Evolutionary conservation across 2,797 vertebrate species (phyloP), one percentile per base, ranked within the genome.

Genomic region (Holocentrus rufus): DNA sequence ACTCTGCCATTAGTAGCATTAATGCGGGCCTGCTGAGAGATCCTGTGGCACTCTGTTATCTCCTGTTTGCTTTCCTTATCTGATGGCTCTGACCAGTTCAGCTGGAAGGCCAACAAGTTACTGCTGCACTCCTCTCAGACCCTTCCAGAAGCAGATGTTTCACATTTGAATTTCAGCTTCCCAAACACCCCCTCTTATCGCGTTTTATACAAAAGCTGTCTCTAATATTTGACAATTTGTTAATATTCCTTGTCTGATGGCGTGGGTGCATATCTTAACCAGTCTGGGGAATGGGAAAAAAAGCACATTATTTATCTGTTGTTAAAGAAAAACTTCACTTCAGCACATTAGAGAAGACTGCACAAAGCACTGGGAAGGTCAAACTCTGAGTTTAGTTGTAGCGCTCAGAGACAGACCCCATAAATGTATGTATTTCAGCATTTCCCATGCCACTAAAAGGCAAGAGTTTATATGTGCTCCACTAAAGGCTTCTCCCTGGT

Each of bases 1-100:
- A 74, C 78, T 17, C 71, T 84, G 67, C 85, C 76, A 90, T 93
- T 92, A 92, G 89, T 66, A 66, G 66, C 80, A 86, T 90, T 92
- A 92, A 92, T 83, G 79, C 74, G 72, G 76, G 86, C 72, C 76
- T 83, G 80, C 80, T 85, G 89, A 91, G 87, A 85, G 90, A 92
- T 86, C 62, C 34, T 78, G 82, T 57, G 18, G 81, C 86, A 67
- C 75, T 85, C 76, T 80, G 69, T 87, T 90, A 90, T 92, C 87
- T 90, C 55, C 44, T 87, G 88, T 92, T 93, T 91, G 87, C 82
- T 81, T 89, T 85, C 49, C 86, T 89, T 91, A 91, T 92, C 92
- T 91, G 88, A 91, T 86, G 81, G 62, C 31, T 69, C 71, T 44
- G 75, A 83, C 76, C 20, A 56, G 60, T 54, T 62, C 76, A 62